phyloP scores from a whole-genome alignment of 2,888 invertebrate genomes.

The Bembecia ichneumoniformis region DNA sequence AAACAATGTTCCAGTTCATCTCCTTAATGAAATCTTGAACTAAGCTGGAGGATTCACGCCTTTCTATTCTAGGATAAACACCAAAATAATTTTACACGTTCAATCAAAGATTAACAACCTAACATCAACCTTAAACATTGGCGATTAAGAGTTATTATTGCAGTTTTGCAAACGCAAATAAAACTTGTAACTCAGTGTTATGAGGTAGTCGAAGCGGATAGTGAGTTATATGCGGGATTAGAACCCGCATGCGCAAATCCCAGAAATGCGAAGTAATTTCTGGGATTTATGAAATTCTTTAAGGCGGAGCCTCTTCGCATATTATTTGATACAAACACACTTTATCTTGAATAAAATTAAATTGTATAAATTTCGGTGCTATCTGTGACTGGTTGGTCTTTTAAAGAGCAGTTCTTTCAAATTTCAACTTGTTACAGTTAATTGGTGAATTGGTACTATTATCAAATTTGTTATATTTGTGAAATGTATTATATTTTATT shows the following conservation, averaged over 20 bases:
- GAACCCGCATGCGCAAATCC: neutral
- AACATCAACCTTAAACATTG: neutral
- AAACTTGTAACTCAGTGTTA: neutral
- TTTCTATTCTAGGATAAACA: neutral
- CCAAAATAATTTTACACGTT: neutral
- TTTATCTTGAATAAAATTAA: too few species aligned
- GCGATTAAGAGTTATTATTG: neutral
- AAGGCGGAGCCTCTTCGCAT: neutral
- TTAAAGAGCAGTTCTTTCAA: too few species aligned
- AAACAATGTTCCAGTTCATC: neutral
- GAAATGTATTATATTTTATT: too few species aligned
- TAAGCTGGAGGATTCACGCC: constrained; percentile 12
- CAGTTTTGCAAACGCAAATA: neutral
- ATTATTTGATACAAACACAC: too few species aligned
- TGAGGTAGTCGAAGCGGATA: neutral
- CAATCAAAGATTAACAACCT: neutral
- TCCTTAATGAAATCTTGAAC: constrained; percentile 19
- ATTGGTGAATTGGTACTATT: too few species aligned
- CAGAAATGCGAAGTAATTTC: neutral
- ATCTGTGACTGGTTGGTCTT: too few species aligned
- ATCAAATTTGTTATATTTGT: too few species aligned
- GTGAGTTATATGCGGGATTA: constrained; percentile 1
- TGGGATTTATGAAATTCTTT: neutral
- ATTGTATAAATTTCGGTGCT: too few species aligned
- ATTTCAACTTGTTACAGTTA: too few species aligned